Base-by-base conservation (phyloP, 2,888 invertebrate genomes). In the Acheta domesticus region DNA sequence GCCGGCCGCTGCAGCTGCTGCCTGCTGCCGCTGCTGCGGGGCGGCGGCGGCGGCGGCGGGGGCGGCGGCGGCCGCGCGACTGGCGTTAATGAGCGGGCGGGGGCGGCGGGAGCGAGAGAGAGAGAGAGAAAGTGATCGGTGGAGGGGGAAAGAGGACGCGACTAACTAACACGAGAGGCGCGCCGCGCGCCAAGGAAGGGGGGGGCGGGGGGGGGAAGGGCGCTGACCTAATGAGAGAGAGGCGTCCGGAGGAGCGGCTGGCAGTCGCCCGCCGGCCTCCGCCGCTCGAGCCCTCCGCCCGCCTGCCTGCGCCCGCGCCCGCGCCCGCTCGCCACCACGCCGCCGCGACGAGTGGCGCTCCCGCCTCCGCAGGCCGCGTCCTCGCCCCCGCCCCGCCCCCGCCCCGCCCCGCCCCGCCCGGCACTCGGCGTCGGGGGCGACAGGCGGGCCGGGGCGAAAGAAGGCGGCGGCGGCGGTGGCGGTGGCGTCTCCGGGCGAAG, bases 11-110 rank as follows among this genome's bases (percentile, higher is more conserved):
- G 62, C 62, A 19, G 62, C 62, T 12, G 62, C 2, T 62, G 62
- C 62, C 62, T 3, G 16, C 62, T 14, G 16, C 62, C 3, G 16
- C 62, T 2, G 16, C 62, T 2, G 14, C 62, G 62, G 16, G 14
- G 62, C n/a, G 16, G 62, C n/a, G 12, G 11, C 14, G 62, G 62
- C 62, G 62, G 62, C 62, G 62, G 62, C 16, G 62, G 62, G 62
- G 62, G 62, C 62, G n/a, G 62, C 16, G 16, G n/a, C 62, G 62
- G 16, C 16, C 14, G 16, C n/a, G 62, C 16, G 16, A 19, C 16
- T 62, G 62, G 62, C 62, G 62, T 62, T 62, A 62, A 62, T 62
- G 62, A 62, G 62, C 62, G 62, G 62, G 62, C 62, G 62, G 62
- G 16, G 62, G 62, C 62, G 11, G 62, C 62, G 62, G 14, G 62